A percentile compares a stretch with the other conserved stretches of the same genome.
Evolutionary conservation across 2,888 invertebrate genomes (phyloP).

Genomic region (Aphodius granarius): DNA sequence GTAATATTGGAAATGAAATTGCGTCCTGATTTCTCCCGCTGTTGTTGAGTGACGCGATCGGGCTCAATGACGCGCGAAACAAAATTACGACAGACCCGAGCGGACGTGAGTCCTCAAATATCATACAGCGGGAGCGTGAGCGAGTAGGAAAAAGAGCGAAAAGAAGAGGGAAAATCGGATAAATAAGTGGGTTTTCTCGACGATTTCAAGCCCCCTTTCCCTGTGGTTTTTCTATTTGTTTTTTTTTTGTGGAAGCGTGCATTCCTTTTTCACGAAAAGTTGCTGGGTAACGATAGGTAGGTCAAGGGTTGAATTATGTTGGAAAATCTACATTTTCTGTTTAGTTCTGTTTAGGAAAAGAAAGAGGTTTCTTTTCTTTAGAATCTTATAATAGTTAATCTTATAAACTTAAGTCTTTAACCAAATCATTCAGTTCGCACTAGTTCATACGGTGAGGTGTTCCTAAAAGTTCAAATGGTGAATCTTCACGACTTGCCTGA

Average conservation of each 20-base stretch:
- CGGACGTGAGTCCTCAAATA: too few species aligned
- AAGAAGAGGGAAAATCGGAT: not conserved
- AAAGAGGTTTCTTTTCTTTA: too few species aligned
- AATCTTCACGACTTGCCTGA: too few species aligned
- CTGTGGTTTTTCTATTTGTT: not conserved
- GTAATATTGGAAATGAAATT: constrained; percentile 15
- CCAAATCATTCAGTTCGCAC: too few species aligned
- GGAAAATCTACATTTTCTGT: not conserved
- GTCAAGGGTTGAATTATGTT: not conserved
- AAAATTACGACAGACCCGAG: not conserved
- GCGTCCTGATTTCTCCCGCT: not conserved
- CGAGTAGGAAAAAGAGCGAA: not conserved
- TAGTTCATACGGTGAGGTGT: too few species aligned
- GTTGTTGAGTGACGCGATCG: constrained; percentile 3
- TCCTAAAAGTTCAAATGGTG: too few species aligned
- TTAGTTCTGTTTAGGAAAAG: too few species aligned
- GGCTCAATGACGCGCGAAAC: constrained; percentile 3
- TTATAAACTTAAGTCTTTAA: too few species aligned
- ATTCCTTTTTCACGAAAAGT: not conserved
- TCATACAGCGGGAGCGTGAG: too few species aligned
- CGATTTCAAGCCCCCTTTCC: not conserved
- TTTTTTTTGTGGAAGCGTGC: not conserved
- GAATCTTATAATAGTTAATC: too few species aligned
- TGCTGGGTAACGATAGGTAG: not conserved
- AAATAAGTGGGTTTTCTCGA: constrained; percentile 1